phyloP scores from a whole-genome alignment of 2,113 vertebrate genomes.

The Vulpes vulpes region DNA sequence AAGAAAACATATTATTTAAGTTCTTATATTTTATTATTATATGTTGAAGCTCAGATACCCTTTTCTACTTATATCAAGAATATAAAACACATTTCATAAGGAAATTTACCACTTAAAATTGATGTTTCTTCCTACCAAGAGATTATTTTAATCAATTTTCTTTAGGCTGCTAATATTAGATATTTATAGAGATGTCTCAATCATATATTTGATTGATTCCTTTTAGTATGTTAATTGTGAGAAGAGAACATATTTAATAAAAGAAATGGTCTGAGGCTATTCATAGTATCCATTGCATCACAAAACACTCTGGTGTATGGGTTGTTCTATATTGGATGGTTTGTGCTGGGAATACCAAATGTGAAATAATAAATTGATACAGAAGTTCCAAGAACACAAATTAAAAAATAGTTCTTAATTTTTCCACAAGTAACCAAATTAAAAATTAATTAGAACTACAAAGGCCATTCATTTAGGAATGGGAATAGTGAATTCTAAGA shows the following conservation, averaged over 20 bases:
- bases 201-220: conserved; percentile 69
- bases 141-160: not conserved
- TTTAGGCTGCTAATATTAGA: not conserved
- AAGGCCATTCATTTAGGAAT: not conserved
- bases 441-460: conserved; percentile 55
- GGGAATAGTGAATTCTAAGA: not conserved
- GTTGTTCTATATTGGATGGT: conserved; percentile 64
- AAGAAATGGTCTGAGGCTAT: conserved; percentile 50
- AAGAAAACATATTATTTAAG: conserved; percentile 14
- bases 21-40: conserved; percentile 36
- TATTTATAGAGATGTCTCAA: conserved; percentile 70
- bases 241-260: conserved; percentile 55
- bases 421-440: conserved; percentile 20
- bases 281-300: conserved; percentile 37
- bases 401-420: conserved; percentile 59
- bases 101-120: conserved; percentile 24
- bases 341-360: conserved; percentile 68
- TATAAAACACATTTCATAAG: not conserved
- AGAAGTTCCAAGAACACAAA: conserved; percentile 54
- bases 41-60: not conserved
- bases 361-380: conserved; percentile 70
- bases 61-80: not conserved
- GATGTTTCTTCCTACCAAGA: not conserved
- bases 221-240: conserved; percentile 58
- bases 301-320: conserved; percentile 38